These are phyloP conservation scores for Lamellibrachia columna DNA, from an alignment of 2,888 invertebrate genomes.

Conservation along the genomic window DNA sequence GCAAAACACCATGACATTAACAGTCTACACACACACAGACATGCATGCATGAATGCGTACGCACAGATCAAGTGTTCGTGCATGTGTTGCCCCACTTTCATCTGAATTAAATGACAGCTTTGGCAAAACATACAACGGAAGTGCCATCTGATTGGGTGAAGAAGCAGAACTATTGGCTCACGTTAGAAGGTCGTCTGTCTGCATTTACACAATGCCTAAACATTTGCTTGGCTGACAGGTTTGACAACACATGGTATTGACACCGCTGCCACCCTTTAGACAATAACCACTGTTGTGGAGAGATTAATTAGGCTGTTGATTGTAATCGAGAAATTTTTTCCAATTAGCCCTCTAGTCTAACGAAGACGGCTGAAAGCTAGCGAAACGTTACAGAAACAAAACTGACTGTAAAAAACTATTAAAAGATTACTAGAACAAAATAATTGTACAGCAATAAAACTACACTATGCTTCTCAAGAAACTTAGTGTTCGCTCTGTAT, in stretches of 20 bases:
- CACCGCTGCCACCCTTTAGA: neutral
- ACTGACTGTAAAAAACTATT: no score
- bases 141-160: neutral
- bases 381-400: no score
- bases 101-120: neutral
- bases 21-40: neutral
- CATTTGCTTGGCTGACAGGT: neutral
- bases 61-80: neutral
- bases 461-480: neutral
- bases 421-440: neutral
- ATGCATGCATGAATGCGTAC: neutral
- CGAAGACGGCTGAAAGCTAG: no score
- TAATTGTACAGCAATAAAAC: neutral
- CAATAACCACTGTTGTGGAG: neutral
- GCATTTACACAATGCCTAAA: neutral
- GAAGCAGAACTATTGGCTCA: neutral
- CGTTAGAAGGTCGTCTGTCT: neutral
- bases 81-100: neutral
- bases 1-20: neutral
- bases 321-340: no score
- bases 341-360: no score
- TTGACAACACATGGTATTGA: neutral
- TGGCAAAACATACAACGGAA: neutral
- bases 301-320: no score
- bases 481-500: no score